Base-by-base conservation (phyloP, 2,113 vertebrate genomes). In the Sclerurus mexicanus region DNA sequence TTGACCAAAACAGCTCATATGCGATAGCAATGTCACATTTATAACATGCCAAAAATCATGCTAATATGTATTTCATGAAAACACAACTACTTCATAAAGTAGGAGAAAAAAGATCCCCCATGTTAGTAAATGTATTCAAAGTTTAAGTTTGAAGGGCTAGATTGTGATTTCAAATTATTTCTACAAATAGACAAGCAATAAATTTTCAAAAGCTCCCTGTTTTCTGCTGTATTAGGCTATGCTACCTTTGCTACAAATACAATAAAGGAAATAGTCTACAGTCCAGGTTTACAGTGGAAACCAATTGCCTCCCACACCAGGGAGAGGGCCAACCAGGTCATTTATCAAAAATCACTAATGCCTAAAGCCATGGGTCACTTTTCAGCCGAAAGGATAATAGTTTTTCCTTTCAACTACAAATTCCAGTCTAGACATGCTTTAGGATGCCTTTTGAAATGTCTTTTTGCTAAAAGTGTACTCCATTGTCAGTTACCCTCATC, bases 351-450 rank as follows among this genome's bases (percentile, higher is more conserved):
- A 84, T 94, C 95, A 92, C 82, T 92, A 87, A 86, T 87, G 93
- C 93, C 96, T 96, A 92, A 93, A 97, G 95, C 96, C 85, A 93
- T 27, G 21, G 96, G 95, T 88, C 85, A 96, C 93, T 97, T 93
- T 95, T 93, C 92, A 96, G 92, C 79, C 83, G 62, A 96, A 81
- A 94, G 90, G 86, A 94, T 87, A 96, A 95, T 37, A 96, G 90
- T 92, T 96, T 96, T 93, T 91, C 67, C 86, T 96, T 97, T 97
- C 92, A 96, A 88, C 88, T 78, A 76, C 76, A 75, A 92, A 94
- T 86, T 92, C 76, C 53, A 94, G 90, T 89, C 92, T 89, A 94
- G 83, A 93, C 58, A 8, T 94, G 90, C 60, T 94, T 64, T 90
- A 92, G 82, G 88, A 92, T 73, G 72, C 64, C 60, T 95, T 94